phyloP scores from a whole-genome alignment of 2,797 vertebrate species.

The Cirrhinus molitorella region DNA sequence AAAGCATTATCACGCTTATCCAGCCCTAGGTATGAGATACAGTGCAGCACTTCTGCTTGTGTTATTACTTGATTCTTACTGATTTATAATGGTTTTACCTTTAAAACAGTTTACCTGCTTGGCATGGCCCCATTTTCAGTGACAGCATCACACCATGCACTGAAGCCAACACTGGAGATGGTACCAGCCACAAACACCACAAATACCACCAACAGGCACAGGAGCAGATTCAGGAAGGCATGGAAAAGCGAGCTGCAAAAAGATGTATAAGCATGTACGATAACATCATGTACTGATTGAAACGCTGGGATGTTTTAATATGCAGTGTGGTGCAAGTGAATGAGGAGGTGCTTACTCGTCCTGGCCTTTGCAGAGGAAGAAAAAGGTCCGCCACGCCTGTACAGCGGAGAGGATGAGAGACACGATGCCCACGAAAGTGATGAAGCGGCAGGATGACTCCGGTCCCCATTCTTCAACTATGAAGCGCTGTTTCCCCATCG shows the following conservation, averaged over 20 bases:
- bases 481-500: constrained; percentile 92
- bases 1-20: neutral
- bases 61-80: too few relatives aligned
- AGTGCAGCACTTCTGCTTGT: neutral
- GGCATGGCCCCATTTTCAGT: constrained; percentile 89
- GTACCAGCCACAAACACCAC: constrained; percentile 94
- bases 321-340: neutral
- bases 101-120: constrained; percentile 86
- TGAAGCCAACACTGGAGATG: constrained; percentile 95
- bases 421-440: constrained; percentile 90
- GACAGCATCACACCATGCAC: constrained; percentile 95
- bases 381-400: constrained; percentile 94
- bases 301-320: neutral
- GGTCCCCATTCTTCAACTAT: constrained; percentile 97
- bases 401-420: constrained; percentile 93
- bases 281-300: neutral
- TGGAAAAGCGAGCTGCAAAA: constrained; percentile 91
- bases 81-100: too few relatives aligned
- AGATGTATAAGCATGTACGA: neutral
- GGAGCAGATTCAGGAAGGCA: constrained; percentile 93
- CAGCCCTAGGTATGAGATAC: neutral
- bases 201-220: constrained; percentile 91
- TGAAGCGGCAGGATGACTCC: constrained; percentile 92
- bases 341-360: constrained; percentile 89
- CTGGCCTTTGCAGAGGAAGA: constrained; percentile 95